A percentile compares a stretch with the other conserved stretches of the same genome.
Evolutionary conservation across 2,797 vertebrate species (phyloP).

Genomic region (Coranthus polyacanthus): DNA sequence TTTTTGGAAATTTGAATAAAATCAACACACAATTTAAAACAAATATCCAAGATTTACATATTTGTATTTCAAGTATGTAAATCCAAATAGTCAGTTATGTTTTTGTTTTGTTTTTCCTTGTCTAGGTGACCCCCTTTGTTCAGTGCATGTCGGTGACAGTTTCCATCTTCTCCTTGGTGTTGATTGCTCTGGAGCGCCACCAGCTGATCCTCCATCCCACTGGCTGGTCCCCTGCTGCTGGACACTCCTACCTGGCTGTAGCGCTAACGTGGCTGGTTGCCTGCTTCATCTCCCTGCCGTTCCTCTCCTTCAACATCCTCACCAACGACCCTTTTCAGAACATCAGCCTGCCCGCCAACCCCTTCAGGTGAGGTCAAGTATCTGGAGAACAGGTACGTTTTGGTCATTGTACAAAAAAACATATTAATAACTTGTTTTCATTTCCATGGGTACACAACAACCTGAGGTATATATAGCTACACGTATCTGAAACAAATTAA

Average conservation of each 20-base stretch:
- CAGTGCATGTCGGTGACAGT: constrained; percentile 88
- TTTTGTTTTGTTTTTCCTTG: constrained; percentile 3
- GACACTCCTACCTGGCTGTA: constrained; percentile 86
- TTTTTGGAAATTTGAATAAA: too few species aligned
- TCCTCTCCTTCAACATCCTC: constrained; percentile 86
- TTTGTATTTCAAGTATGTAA: too few species aligned
- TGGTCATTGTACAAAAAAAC: too few species aligned
- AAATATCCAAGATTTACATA: too few species aligned
- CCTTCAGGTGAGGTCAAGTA: constrained; percentile 71
- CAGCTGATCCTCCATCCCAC: constrained; percentile 88
- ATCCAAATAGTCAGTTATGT: background rate
- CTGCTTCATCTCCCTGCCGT: constrained; percentile 86
- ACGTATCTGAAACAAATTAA: too few species aligned
- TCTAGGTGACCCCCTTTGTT: constrained; percentile 83
- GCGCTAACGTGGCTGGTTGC: constrained; percentile 85
- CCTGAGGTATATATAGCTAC: too few species aligned
- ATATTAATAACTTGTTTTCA: too few species aligned
- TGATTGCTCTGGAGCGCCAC: constrained; percentile 87
- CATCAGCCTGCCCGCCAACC: constrained; percentile 82
- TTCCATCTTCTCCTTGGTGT: constrained; percentile 86
- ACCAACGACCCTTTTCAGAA: constrained; percentile 87
- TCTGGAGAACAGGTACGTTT: too few species aligned
- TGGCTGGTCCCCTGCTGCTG: constrained; percentile 84
- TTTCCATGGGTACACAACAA: too few species aligned
- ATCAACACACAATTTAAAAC: too few species aligned